Conservation (phyloP, 1,140 invertebrate species). For the Lasaia peninsularis region DNA sequence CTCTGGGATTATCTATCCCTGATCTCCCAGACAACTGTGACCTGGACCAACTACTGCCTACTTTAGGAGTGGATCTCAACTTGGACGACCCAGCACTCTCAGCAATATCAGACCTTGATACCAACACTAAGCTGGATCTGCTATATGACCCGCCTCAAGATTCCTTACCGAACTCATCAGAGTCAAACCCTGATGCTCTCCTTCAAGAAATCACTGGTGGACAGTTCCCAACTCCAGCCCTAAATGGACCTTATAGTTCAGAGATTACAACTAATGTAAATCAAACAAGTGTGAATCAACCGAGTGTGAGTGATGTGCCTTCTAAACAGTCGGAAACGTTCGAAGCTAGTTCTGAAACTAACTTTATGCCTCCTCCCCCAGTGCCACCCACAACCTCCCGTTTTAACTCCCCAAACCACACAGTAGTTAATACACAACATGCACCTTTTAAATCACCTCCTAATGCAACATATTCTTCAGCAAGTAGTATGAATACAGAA, state of each 20-base stretch:
- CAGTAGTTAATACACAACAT: slow-evolving; percentile 35
- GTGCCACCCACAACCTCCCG: slow-evolving; percentile 46
- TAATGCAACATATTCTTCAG: slow-evolving; percentile 34
- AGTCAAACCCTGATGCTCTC: slow-evolving; percentile 47
- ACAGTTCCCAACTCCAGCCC: slow-evolving; percentile 32
- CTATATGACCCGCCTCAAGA: slow-evolving; percentile 44
- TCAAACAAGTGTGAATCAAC: slow-evolving; percentile 32
- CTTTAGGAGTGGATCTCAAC: slow-evolving; percentile 75
- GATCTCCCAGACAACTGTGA: slow-evolving; percentile 73
- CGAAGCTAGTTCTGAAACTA: slow-evolving; percentile 79
- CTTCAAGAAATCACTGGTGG: slow-evolving; percentile 55
- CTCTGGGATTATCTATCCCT: slow-evolving; percentile 48
- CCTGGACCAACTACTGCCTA: slow-evolving; percentile 81
- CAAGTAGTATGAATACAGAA: slow-evolving; percentile 30
- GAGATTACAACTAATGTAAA: slow-evolving; percentile 34
- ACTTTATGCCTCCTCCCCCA: slow-evolving; percentile 65
- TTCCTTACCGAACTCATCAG: slow-evolving; percentile 25
- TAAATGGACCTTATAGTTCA: slow-evolving; percentile 43
- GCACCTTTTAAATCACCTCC: slow-evolving; percentile 52
- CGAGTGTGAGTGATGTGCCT: slow-evolving; percentile 51
- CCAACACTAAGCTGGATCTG: slow-evolving; percentile 64
- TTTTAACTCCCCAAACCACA: slow-evolving; percentile 35
- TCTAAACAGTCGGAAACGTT: slow-evolving; percentile 63
- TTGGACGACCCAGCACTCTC: slow-evolving; percentile 67
- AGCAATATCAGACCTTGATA: slow-evolving; percentile 73